Conservation (phyloP, 2,888 invertebrate species). For the Hydroisotoma schaefferi region DNA sequence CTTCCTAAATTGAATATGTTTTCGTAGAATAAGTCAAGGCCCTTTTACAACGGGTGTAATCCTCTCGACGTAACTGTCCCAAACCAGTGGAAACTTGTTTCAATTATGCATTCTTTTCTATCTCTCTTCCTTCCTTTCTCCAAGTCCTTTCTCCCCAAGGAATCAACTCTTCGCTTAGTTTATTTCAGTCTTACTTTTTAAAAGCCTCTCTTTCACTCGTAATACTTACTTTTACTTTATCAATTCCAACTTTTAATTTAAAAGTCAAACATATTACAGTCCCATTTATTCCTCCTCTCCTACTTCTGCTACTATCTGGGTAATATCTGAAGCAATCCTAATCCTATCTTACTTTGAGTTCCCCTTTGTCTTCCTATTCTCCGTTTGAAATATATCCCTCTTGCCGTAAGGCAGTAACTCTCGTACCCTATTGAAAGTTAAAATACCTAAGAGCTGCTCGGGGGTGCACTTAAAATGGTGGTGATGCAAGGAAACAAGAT, state of each 20-base stretch:
- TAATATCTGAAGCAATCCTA: too few species aligned
- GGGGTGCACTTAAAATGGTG: too few species aligned
- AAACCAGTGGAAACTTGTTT: conserved; percentile 13
- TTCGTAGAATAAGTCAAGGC: background rate
- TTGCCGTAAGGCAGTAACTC: too few species aligned
- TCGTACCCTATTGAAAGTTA: too few species aligned
- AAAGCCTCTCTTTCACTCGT: background rate
- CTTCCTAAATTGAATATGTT: background rate
- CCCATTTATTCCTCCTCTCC: background rate
- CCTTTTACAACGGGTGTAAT: too few species aligned
- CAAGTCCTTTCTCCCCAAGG: background rate
- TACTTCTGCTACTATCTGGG: too few species aligned
- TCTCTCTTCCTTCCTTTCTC: background rate
- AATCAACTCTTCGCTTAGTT: background rate
- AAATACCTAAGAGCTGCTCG: too few species aligned
- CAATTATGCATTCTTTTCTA: conserved; percentile 14
- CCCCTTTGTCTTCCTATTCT: too few species aligned
- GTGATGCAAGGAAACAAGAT: too few species aligned
- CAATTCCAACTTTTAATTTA: conserved; percentile 10
- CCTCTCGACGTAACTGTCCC: too few species aligned
- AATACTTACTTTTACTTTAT: conserved; percentile 1
- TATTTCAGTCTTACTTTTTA: background rate
- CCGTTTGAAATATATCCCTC: too few species aligned
- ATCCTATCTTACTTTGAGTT: too few species aligned
- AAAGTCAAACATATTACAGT: conserved; percentile 8